These are phyloP conservation scores for Macroramphosus scolopax DNA, from an alignment of 2,797 vertebrate species.

Conservation along the genomic window DNA sequence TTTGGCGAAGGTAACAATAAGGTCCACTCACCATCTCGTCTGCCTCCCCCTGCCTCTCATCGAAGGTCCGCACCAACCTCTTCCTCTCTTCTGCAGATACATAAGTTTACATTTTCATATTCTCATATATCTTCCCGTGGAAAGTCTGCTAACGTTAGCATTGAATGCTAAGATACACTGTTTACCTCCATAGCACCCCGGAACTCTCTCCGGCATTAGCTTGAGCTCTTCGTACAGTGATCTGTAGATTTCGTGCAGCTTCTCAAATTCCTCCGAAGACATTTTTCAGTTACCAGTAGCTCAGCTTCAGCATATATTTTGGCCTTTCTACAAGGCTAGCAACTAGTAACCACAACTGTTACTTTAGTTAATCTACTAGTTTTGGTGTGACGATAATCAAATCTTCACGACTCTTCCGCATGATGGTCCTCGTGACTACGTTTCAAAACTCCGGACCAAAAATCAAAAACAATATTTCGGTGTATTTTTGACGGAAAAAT, in stretches of 20 bases:
- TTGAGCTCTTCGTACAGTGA: constrained; percentile 82
- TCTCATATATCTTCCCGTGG: background rate
- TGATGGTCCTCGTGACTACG: constrained; percentile 54
- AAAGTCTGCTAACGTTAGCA: accelerated
- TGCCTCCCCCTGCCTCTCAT: constrained; percentile 90
- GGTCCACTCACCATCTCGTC: constrained; percentile 86
- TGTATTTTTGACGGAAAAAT: accelerated
- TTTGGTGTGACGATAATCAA: constrained; percentile 45
- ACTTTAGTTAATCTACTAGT: background rate
- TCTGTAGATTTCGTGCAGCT: constrained; percentile 88
- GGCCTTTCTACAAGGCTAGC: no score
- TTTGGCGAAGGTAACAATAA: background rate
- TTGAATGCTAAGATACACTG: background rate
- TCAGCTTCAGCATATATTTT: no score
- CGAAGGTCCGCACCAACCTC: constrained; percentile 86
- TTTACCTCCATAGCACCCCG: constrained; percentile 79
- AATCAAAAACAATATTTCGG: background rate
- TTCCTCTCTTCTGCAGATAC: constrained; percentile 89
- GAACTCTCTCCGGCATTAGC: constrained; percentile 77
- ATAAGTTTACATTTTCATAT: constrained; percentile 16
- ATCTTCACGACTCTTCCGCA: constrained; percentile 61
- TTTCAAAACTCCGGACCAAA: constrained; percentile 1
- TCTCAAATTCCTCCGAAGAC: constrained; percentile 92
- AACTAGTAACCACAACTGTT: no score
- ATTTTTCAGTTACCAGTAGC: constrained; percentile 39